Base-by-base conservation (phyloP, 2,113 vertebrate genomes). In the Python bivittatus region DNA sequence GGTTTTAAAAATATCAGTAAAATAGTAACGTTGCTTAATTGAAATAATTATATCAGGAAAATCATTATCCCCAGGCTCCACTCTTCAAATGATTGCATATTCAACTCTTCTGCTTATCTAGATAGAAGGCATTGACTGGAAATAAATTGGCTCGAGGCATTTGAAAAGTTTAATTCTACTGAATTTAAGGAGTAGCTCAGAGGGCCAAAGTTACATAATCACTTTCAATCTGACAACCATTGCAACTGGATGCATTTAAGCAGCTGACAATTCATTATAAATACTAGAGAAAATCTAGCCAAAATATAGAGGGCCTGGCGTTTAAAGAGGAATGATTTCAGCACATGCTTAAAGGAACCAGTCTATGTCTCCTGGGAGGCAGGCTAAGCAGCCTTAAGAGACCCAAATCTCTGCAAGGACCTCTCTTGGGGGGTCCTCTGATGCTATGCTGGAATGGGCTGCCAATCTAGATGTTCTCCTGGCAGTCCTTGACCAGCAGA, bases 21-120 rank as follows among this genome's bases (percentile, higher is more conserved):
- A 44, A 38, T 60, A 44, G 33, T 64, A 64, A 38, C 29, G 27
- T 27, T 89, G 25, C n/a, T 58, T 68, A 72, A 83, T 91, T 17
- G 0, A 84, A 84, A 79, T n/a, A 42, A 48, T 87, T 54, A 64
- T 7, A 42, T 72, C n/a, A 64, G 54, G 58, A 6, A 92, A 57
- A 12, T 33, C 25, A 52, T 60, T 92, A n/a, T 48, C 33, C 54
- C 33, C 57, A 58, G 22, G 17, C 44, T 85, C 57, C 58, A 56
- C 33, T 56, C 90, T 94, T 92, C 92, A 93, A 1, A 90, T 92
- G 88, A 95, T 84, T 94, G 58, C 56, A 91, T 93, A 15, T 64
- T 95, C 93, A 88, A 89, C 44, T 58, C 93, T 61, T 90, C 88
- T 89, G 92, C 91, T 89, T 88, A 84, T 94, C 95, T 91, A 87